These are phyloP conservation scores for Platerodrilus igneus DNA, from an alignment of 2,888 invertebrate genomes.

Conservation along the genomic window DNA sequence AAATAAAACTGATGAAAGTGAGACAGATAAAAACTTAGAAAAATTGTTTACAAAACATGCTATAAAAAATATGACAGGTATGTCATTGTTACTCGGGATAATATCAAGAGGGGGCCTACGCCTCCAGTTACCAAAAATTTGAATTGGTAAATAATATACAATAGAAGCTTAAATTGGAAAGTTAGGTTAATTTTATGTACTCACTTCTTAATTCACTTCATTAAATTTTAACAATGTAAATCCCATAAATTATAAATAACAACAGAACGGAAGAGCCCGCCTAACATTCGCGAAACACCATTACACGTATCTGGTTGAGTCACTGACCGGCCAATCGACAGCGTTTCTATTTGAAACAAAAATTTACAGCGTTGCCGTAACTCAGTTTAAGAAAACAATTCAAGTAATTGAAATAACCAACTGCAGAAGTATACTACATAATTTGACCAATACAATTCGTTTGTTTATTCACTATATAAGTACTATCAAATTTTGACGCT, in stretches of 20 bases:
- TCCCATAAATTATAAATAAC: conserved; percentile 24
- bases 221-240: too few relatives aligned
- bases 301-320: conserved; percentile 50
- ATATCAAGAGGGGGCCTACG: conserved; percentile 38
- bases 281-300: conserved; percentile 35
- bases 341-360: too few relatives aligned
- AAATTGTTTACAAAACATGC: conserved; percentile 26
- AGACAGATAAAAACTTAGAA: too few relatives aligned
- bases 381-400: too few relatives aligned
- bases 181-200: conserved; percentile 27
- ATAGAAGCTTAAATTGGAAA: neutral
- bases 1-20: conserved; percentile 21
- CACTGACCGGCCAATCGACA: conserved; percentile 51
- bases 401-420: too few relatives aligned
- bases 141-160: neutral
- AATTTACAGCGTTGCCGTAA: too few relatives aligned
- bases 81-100: conserved; percentile 28
- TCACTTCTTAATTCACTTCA: conserved; percentile 24
- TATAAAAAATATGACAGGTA: conserved; percentile 34
- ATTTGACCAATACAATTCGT: too few relatives aligned
- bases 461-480: too few relatives aligned
- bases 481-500: too few relatives aligned
- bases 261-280: conserved; percentile 32
- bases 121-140: conserved; percentile 21
- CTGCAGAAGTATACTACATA: too few relatives aligned